Percentiles rank a stretch among this genome's conserved stretches.
Conservation (phyloP, 2,113 vertebrate genomes). For the Daboia siamensis region DNA sequence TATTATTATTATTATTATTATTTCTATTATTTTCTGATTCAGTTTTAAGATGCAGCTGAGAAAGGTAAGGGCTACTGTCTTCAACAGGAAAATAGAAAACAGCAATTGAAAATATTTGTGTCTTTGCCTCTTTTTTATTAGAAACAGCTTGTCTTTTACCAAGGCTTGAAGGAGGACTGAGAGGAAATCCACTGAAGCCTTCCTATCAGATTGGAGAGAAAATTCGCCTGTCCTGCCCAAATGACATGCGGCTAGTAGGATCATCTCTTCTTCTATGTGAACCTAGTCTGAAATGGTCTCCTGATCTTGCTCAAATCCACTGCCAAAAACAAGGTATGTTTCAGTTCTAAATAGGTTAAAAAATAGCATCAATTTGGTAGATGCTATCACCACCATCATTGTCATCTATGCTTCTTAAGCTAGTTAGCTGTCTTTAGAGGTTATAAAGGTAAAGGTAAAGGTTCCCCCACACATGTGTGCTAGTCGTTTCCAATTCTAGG, state of each 20-base stretch:
- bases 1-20: background rate
- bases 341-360: background rate
- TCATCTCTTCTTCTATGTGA: slow-evolving; percentile 73
- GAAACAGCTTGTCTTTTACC: slow-evolving; percentile 74
- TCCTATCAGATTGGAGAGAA: slow-evolving; percentile 79
- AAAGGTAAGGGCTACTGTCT: background rate
- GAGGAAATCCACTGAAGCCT: slow-evolving; percentile 69
- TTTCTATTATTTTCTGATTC: background rate
- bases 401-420: background rate
- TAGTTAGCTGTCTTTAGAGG: background rate
- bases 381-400: background rate
- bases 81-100: background rate
- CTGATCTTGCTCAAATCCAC: slow-evolving; percentile 57
- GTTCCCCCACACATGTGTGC: too few species aligned
- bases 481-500: too few species aligned
- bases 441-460: background rate
- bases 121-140: slow-evolving; percentile 37
- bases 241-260: slow-evolving; percentile 64
- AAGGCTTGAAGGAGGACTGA: slow-evolving; percentile 58
- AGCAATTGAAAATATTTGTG: background rate
- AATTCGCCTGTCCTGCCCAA: slow-evolving; percentile 78
- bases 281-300: slow-evolving; percentile 88
- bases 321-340: slow-evolving; percentile 78
- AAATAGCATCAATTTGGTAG: background rate
- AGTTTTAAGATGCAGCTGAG: background rate